Evolutionary conservation across 2,797 vertebrate genomes (phyloP), one percentile per base, ranked within the genome.

Genomic region (Muscicapa comitata): DNA sequence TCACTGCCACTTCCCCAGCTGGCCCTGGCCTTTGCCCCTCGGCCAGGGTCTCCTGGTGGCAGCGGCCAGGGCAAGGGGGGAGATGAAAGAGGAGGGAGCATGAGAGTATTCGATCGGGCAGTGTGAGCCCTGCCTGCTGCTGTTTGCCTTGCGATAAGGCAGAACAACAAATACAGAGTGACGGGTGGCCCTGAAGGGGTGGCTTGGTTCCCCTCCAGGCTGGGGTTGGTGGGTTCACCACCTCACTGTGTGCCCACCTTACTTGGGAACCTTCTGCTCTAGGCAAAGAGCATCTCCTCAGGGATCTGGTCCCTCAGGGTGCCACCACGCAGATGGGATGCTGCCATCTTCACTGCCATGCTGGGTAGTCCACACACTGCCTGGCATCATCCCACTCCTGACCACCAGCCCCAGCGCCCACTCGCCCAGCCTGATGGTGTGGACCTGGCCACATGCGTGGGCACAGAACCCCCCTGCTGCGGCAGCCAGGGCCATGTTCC

Each of bases 61-160:
- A 15, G 55, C 2, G 1, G 48, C 43, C 5, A 1, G 48, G 59
- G 40, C 66, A 80, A 31, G 29, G 58, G 65, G 90, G 58, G 20
- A 88, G 71, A 82, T 80, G 90, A 87, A 95, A 95, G 80, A 43
- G 66, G 47, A 76, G 90, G 51, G 71, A 90, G 63, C 6, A 6
- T 17, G 93, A 87, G 91, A 88, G 9, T 0, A 74, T 94, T 91
- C 68, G 84, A 96, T 95, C 48, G 31, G 86, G 86, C 91, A 92
- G 86, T 29, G 47, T 4, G 6, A 92, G 94, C 79, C 72, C 79
- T 61, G 79, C 91, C 43, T 58, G 65, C 28, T 9, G 38, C 82
- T 96, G 93, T 96, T 97, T 96, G 93, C 91, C 94, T 95, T 89
- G 67, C 0, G 96, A 97, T 97, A 97, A 97, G 91, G 88, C 74